phyloP scores from a whole-genome alignment of 2,113 vertebrate species.

The Podarcis cretensis region DNA sequence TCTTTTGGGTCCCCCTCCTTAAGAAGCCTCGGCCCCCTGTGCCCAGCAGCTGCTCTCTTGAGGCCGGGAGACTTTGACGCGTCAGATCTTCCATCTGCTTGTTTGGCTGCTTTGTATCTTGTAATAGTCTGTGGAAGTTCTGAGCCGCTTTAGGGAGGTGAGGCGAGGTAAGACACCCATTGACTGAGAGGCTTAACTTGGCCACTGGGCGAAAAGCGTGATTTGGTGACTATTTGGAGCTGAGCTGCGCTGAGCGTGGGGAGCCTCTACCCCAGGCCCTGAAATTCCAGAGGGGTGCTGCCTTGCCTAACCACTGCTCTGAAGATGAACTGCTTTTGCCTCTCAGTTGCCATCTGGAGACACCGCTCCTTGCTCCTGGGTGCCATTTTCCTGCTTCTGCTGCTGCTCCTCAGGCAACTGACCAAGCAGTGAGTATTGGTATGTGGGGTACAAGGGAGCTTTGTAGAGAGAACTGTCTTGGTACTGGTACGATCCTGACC shows the following conservation, averaged over 20 bases:
- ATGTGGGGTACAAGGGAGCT: background rate
- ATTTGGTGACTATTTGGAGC: no score
- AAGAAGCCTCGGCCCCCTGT: background rate
- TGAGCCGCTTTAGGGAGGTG: slow-evolving; percentile 31
- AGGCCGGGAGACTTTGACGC: no score
- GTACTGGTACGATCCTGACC: background rate
- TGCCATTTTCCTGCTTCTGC: background rate
- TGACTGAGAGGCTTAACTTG: background rate
- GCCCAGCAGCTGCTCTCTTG: background rate
- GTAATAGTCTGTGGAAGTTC: background rate
- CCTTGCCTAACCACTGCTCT: background rate
- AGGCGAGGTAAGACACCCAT: background rate
- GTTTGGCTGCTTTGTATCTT: background rate
- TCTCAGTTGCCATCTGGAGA: background rate
- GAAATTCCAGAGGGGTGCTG: background rate
- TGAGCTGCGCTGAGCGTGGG: background rate
- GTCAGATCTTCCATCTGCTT: background rate
- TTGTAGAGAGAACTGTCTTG: no score
- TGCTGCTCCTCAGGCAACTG: background rate
- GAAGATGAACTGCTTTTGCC: background rate
- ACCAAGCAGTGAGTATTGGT: slow-evolving; percentile 1
- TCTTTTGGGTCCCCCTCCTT: background rate
- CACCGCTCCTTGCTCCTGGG: background rate
- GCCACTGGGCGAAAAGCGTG: background rate
- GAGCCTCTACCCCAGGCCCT: background rate